Base-by-base conservation (phyloP, 2,113 vertebrate genomes). In the Atrichornis clamosus region DNA sequence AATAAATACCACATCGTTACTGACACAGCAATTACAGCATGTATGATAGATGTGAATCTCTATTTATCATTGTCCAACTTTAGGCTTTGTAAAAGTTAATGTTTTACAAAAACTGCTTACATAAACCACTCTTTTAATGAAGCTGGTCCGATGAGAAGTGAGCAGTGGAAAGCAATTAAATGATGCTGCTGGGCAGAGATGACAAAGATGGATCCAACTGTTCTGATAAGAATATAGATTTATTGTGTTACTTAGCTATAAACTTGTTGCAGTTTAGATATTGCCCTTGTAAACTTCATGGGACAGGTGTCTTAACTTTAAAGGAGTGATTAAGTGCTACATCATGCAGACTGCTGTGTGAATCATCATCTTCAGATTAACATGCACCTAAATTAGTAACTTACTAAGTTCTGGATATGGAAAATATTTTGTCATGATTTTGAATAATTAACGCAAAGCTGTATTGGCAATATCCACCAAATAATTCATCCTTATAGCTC, bases 201-300 rank as follows among this genome's bases (percentile, higher is more conserved):
- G 79, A 92, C 82, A 81, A 84, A 86, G 76, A 93, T 74, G 53
- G 35, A 93, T 93, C 84, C 64, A 87, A 24, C 32, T 49, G 35
- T 92, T 91, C 62, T 69, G 70, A 69, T 89, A 64, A 76, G 70
- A 91, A 87, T 87, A 53, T 30, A 68, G 73, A 94, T 95, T 82
- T 75, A 78, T 84, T 1, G 13, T 82, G 46, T 35, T 82, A 17
- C 39, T 91, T 72, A 58, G 30, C 21, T 53, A 15, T 75, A 65
- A 65, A 91, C 78, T 89, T 75, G 17, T 30, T 65, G 50, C 58
- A 85, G 67, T 73, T 90, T 44, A 53, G 32, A 20, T 70, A 39
- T n/a, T 87, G 22, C 22, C 84, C 17, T 42, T 81, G 37, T 81
- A 49, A 79, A 73, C 37, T 87, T 91, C 2, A 4, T 85, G 59